Base-by-base conservation (phyloP, 2,797 vertebrate genomes). In the Calcarius lapponicus region DNA sequence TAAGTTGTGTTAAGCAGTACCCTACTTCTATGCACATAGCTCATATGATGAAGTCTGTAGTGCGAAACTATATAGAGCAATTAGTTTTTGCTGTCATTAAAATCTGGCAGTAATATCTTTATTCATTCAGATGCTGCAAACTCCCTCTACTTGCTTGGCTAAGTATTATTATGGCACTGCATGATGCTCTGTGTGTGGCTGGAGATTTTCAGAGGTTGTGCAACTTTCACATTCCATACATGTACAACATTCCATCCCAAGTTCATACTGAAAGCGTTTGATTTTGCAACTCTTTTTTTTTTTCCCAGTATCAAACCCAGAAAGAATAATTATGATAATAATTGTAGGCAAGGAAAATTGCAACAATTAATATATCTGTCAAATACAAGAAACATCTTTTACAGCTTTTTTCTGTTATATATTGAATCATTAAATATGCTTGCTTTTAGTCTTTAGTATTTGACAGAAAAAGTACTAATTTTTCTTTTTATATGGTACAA, bases 21-120 rank as follows among this genome's bases (percentile, higher is more conserved):
- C 22, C 34, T 78, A 22, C 22, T 80, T 92, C 28, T n/a, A 0
- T 56, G 17, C 42, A 18, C 7, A 1, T 24, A 57, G 64, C 56
- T 89, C 74, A 29, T 40, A 45, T 26, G 36, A 85, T 82, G 20
- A 79, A 89, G 48, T 85, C 74, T 80, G 31, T 31, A 80, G 42
- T 47, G 34, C 69, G 67, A 91, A 93, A 76, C 42, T 3, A 1
- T 42, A 80, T 10, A 80, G 32, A 92, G 16, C 26, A 80, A 89
- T 82, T 85, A 61, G 28, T 80, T 92, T 83, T 72, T 70, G n/a
- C 73, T 92, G 86, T 76, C 78, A 85, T 81, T 87, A 89, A 65
- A 71, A 87, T 20, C 61, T 70, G 71, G 42, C n/a, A 64, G 40
- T 21, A 57, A 67, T 57, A 40, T 24, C 20, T 40, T 76, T 82